A percentile compares a stretch with the other conserved stretches of the same genome.
Evolutionary conservation across 2,888 invertebrate genomes (phyloP).

Genomic region (Pammene aurita): DNA sequence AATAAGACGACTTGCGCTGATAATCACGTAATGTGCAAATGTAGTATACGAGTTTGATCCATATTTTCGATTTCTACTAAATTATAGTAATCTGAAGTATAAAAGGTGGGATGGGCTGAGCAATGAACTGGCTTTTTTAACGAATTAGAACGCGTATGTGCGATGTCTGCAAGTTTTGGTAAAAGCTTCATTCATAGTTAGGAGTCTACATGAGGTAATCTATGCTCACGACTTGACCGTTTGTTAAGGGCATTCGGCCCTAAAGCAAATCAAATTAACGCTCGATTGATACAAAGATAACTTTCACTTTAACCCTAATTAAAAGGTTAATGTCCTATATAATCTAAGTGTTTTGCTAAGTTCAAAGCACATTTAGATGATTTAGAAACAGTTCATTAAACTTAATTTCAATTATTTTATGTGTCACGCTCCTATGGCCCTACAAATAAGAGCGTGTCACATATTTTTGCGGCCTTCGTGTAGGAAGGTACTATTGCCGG

Average conservation of each 20-base stretch:
- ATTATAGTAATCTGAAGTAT: too few species aligned
- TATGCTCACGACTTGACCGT: not conserved
- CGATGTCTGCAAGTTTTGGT: not conserved
- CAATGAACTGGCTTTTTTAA: too few species aligned
- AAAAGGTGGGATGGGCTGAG: too few species aligned
- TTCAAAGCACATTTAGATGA: not conserved
- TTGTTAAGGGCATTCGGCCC: conserved; percentile 12
- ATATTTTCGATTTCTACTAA: too few species aligned
- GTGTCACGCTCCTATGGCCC: too few species aligned
- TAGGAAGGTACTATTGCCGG: too few species aligned
- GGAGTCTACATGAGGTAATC: not conserved
- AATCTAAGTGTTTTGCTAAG: not conserved
- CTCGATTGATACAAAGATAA: conserved; percentile 6
- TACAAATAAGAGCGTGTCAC: too few species aligned
- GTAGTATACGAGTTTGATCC: too few species aligned
- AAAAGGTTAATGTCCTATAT: not conserved
- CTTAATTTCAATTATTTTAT: too few species aligned
- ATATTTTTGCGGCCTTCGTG: too few species aligned
- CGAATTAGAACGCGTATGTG: not conserved
- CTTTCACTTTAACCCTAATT: conserved; percentile 9
- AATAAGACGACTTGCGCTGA: too few species aligned
- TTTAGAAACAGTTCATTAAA: not conserved
- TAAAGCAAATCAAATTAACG: conserved; percentile 21
- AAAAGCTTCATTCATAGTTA: not conserved
- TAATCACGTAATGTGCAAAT: too few species aligned